phyloP scores from a whole-genome alignment of 2,888 invertebrate genomes.

The Masnerella sp. region DNA sequence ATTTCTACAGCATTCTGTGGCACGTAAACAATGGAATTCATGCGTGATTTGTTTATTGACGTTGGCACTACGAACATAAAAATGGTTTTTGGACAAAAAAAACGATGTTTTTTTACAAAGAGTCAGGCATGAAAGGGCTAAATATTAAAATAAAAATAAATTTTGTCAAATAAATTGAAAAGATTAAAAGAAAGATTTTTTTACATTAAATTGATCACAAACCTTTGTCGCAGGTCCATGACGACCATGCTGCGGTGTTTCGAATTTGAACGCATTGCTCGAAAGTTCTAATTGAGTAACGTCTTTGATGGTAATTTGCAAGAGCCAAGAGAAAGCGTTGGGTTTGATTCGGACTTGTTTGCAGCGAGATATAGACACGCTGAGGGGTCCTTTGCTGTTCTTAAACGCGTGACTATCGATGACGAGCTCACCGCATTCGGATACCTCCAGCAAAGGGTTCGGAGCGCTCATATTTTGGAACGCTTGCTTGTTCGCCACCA shows the following conservation, averaged over 20 bases:
- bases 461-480: slow-evolving; percentile 82
- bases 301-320: slow-evolving; percentile 81
- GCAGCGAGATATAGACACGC: slow-evolving; percentile 81
- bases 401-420: slow-evolving; percentile 83
- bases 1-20: too few relatives aligned
- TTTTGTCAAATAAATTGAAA: neutral
- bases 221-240: slow-evolving; percentile 82
- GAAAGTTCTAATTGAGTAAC: slow-evolving; percentile 80
- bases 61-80: too few relatives aligned
- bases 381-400: slow-evolving; percentile 82
- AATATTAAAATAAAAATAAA: neutral
- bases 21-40: too few relatives aligned
- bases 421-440: slow-evolving; percentile 80
- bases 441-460: slow-evolving; percentile 81
- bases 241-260: slow-evolving; percentile 80
- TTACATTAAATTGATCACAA: slow-evolving; percentile 8
- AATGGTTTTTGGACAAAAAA: too few relatives aligned
- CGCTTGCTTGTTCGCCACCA: slow-evolving; percentile 81
- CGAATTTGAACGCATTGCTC: slow-evolving; percentile 82
- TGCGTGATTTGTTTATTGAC: too few relatives aligned
- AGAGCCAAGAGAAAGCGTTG: slow-evolving; percentile 83
- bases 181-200: neutral
- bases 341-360: slow-evolving; percentile 81
- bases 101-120: too few relatives aligned
- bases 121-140: too few relatives aligned